These are phyloP conservation scores for Lacanobia oleracea DNA, from an alignment of 2,888 invertebrate genomes.

Conservation along the genomic window DNA sequence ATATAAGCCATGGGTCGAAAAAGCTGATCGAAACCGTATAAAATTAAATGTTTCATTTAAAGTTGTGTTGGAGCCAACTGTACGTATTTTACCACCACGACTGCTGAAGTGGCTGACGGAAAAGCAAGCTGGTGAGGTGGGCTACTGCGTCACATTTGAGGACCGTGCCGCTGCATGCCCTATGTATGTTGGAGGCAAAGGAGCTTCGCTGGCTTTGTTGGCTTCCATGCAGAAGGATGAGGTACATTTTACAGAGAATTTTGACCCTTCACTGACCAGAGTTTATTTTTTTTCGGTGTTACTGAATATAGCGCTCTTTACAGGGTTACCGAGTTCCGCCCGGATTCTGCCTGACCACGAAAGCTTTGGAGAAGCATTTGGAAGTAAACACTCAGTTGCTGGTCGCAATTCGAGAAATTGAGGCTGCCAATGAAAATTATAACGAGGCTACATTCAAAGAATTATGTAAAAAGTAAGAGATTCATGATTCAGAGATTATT, in stretches of 20 bases:
- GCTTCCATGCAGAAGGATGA: constrained; percentile 81
- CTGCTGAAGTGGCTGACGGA: constrained; percentile 76
- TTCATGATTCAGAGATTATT: background rate
- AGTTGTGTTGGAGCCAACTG: constrained; percentile 66
- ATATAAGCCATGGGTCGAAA: background rate
- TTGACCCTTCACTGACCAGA: background rate
- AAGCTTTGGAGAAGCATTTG: constrained; percentile 91
- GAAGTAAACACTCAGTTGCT: constrained; percentile 83
- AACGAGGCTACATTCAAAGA: constrained; percentile 86
- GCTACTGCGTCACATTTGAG: constrained; percentile 84
- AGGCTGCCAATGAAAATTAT: constrained; percentile 88
- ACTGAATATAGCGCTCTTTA: constrained; percentile 53
- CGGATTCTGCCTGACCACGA: constrained; percentile 93
- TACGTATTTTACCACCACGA: constrained; percentile 66
- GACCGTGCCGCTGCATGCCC: constrained; percentile 88
- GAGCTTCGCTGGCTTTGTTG: constrained; percentile 93
- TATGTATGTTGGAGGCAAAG: constrained; percentile 94
- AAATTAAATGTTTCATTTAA: constrained; percentile 20
- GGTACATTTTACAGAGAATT: constrained; percentile 72
- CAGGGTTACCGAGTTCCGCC: constrained; percentile 91
- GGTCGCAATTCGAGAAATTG: constrained; percentile 87
- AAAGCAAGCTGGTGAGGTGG: constrained; percentile 72
- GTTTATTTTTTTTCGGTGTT: background rate
- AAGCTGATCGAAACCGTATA: background rate
- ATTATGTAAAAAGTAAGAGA: constrained; percentile 85